phyloP scores from a whole-genome alignment of 2,888 invertebrate species.

The Acanthoscelides obtectus region DNA sequence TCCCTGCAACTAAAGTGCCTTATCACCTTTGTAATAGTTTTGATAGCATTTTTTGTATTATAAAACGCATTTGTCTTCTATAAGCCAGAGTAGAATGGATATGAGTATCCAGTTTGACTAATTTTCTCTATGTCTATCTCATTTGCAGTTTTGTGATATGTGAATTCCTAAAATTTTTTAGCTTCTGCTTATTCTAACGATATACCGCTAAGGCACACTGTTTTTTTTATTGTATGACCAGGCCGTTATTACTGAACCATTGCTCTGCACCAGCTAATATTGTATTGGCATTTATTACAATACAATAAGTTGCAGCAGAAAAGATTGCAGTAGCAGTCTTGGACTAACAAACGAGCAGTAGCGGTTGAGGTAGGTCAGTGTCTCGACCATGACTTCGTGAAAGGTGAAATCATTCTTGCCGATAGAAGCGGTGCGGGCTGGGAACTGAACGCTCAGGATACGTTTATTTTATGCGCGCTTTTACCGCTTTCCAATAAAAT shows the following conservation, averaged over 20 bases:
- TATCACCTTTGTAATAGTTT: too few relatives aligned
- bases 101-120: too few relatives aligned
- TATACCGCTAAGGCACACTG: neutral
- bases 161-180: too few relatives aligned
- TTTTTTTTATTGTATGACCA: neutral
- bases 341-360: neutral
- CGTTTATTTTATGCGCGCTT: neutral
- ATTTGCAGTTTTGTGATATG: too few relatives aligned
- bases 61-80: too few relatives aligned
- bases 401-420: slow-evolving; percentile 28
- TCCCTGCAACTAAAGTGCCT: too few relatives aligned
- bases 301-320: neutral
- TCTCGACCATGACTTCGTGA: slow-evolving; percentile 39
- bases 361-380: slow-evolving; percentile 39
- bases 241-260: too few relatives aligned
- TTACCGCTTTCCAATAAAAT: neutral
- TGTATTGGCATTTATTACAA: neutral
- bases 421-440: neutral
- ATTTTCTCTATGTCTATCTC: too few relatives aligned
- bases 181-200: neutral
- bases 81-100: too few relatives aligned
- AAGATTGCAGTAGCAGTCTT: neutral
- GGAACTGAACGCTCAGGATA: neutral
- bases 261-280: neutral
- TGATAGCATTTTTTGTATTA: too few relatives aligned